A percentile compares a stretch with the other conserved stretches of the same genome.
Conservation (phyloP, 2,797 vertebrate species). For the Platyrinchus mystaceus region DNA sequence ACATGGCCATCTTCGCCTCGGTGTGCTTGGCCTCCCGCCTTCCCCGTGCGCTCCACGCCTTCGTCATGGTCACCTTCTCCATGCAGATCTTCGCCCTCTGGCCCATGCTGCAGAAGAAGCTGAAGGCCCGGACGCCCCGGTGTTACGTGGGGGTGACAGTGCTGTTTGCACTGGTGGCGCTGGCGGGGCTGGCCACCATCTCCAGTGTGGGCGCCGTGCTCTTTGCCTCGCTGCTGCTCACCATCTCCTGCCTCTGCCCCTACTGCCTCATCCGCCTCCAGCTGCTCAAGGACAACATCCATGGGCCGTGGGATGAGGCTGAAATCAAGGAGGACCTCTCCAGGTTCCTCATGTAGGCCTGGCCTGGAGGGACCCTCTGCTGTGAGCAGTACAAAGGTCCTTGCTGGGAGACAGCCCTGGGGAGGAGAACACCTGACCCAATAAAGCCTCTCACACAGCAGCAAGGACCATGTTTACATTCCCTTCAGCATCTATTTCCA, state of each 20-base stretch:
- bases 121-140: conserved; percentile 79
- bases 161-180: conserved; percentile 81
- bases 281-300: conserved; percentile 96
- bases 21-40: conserved; percentile 94
- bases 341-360: conserved; percentile 78
- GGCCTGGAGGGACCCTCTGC: background rate
- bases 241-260: conserved; percentile 88
- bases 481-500: background rate
- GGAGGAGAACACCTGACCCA: background rate
- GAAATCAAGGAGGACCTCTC: conserved; percentile 95
- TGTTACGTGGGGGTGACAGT: conserved; percentile 83
- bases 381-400: background rate
- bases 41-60: conserved; percentile 89
- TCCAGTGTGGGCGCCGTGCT: conserved; percentile 84
- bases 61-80: conserved; percentile 93
- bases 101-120: conserved; percentile 91
- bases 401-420: background rate
- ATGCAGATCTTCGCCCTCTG: conserved; percentile 95
- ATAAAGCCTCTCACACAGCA: background rate
- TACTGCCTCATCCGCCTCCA: conserved; percentile 89
- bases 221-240: conserved; percentile 80
- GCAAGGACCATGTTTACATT: fast-evolving
- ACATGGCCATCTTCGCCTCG: conserved; percentile 94
- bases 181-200: conserved; percentile 80
- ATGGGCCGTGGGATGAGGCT: conserved; percentile 97